Percentiles rank a stretch among this genome's conserved stretches.
phyloP scores from a whole-genome alignment of 2,113 vertebrate species.

The Ailuropoda melanoleuca region DNA sequence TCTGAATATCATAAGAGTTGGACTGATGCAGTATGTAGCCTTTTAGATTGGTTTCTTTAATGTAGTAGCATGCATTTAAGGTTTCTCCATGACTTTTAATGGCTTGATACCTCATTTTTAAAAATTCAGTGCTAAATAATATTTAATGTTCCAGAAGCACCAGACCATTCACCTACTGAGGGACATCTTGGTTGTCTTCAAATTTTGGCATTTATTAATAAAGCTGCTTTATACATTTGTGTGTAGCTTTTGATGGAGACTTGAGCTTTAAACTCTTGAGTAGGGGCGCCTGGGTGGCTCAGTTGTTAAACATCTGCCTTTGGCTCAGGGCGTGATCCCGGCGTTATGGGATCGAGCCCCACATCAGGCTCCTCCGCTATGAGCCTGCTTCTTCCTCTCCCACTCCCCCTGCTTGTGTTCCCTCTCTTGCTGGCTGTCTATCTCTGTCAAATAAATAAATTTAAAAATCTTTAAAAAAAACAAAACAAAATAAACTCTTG shows the following conservation, averaged over 20 bases:
- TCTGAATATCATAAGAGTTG: neutral
- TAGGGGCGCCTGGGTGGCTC: too few relatives aligned
- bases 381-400: too few relatives aligned
- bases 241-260: neutral
- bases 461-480: too few relatives aligned
- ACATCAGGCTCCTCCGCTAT: too few relatives aligned
- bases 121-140: neutral
- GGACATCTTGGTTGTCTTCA: neutral
- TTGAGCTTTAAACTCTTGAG: neutral
- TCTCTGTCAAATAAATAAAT: too few relatives aligned
- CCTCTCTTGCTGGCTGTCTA: too few relatives aligned
- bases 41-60: neutral
- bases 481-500: neutral
- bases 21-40: neutral
- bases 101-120: neutral
- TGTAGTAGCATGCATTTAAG: neutral
- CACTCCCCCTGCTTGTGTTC: too few relatives aligned
- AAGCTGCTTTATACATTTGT: neutral
- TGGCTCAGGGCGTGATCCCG: too few relatives aligned
- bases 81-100: neutral
- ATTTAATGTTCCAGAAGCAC: neutral
- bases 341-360: too few relatives aligned
- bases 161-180: neutral
- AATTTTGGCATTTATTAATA: neutral
- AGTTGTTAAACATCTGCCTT: too few relatives aligned